Evolutionary conservation across 2,888 invertebrate genomes (phyloP).

Genomic region (Saturnia japonica): DNA sequence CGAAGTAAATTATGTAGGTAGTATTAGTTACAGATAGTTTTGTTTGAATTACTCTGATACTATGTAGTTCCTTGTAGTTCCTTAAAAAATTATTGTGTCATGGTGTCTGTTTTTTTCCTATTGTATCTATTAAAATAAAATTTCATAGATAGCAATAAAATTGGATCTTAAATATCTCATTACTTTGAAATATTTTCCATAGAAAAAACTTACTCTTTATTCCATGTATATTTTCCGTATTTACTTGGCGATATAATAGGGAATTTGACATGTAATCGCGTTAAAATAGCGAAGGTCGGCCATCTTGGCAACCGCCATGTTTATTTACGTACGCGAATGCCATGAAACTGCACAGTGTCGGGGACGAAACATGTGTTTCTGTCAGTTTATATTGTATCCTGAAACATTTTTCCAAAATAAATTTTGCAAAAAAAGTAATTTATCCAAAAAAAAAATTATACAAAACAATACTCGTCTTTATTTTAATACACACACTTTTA

Average conservation of each 20-base stretch:
- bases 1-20: background rate
- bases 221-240: slow-evolving; percentile 42
- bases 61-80: no score
- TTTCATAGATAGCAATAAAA: background rate
- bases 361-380: slow-evolving; percentile 65
- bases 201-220: no score
- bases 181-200: slow-evolving; percentile 36
- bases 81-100: no score
- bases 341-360: slow-evolving; percentile 69
- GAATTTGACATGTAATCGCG: slow-evolving; percentile 59
- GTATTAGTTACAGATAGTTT: no score
- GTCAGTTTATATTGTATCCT: slow-evolving; percentile 49
- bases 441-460: background rate
- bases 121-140: background rate
- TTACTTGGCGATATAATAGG: slow-evolving; percentile 53
- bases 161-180: slow-evolving; percentile 13
- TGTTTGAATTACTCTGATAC: background rate
- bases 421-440: background rate
- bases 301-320: slow-evolving; percentile 76
- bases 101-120: background rate
- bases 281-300: slow-evolving; percentile 78
- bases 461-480: background rate
- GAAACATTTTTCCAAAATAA: background rate
- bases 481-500: background rate
- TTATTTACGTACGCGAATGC: slow-evolving; percentile 79